Evolutionary conservation across 2,797 vertebrate genomes (phyloP).

Genomic region (Taeniopygia guttata): DNA sequence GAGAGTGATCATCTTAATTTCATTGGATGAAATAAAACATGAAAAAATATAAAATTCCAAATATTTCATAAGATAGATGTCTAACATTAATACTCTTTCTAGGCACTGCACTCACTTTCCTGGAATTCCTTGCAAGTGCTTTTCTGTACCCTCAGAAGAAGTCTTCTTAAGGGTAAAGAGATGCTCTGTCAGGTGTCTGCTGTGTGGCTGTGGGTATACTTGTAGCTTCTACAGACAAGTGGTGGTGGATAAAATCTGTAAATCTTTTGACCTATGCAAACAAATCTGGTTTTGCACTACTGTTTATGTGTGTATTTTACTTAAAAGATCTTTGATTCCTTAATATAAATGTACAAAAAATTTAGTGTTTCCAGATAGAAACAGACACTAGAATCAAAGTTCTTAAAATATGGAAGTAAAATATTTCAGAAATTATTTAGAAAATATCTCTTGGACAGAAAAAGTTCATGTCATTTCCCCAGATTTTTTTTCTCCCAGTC

Average conservation of each 20-base stretch:
- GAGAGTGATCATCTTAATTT: background rate
- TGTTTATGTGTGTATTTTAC: background rate
- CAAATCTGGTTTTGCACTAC: background rate
- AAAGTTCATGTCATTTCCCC: background rate
- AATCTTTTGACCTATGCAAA: background rate
- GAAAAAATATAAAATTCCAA: background rate
- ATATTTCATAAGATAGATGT: background rate
- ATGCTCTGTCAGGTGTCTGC: background rate
- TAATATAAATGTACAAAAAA: background rate
- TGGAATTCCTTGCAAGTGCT: background rate
- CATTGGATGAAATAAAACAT: background rate
- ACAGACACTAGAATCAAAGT: background rate
- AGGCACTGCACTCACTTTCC: background rate
- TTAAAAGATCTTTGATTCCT: background rate
- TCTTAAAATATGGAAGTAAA: background rate
- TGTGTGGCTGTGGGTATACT: background rate
- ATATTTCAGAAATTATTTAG: background rate
- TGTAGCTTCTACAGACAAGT: background rate
- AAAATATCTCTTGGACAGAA: background rate
- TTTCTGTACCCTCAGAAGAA: background rate
- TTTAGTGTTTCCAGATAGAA: background rate
- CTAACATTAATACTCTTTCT: background rate
- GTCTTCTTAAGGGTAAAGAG: background rate
- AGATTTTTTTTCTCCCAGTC: background rate
- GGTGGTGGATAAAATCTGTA: background rate